Evolutionary conservation across 2,113 vertebrate genomes (phyloP), one percentile per base, ranked within the genome.

Genomic region (Caloenas nicobarica): DNA sequence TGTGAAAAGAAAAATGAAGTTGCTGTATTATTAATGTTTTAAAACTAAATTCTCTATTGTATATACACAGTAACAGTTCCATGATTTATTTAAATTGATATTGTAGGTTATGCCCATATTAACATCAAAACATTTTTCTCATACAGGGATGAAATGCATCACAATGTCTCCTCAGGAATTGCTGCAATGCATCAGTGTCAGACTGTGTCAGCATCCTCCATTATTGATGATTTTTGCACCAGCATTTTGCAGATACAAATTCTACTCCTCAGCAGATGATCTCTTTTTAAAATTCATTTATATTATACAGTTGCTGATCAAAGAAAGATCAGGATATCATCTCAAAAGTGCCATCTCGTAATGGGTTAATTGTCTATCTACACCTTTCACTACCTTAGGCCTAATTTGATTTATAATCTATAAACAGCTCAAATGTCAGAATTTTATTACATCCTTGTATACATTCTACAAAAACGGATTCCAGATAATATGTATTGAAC

Each of bases 321-420:
- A 89, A 80, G 34, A 61, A 62, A 74, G 24, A 33, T 50, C 34
- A 44, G 18, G 26, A 13, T 54, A 33, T 53, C 31, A 16, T 19
- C 33, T 85, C 54, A 69, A 38, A 73, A 38, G 40, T 77, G 65
- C 70, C 60, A 58, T 71, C 50, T 50, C 38, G 79, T 33, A 82
- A 93, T 40, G 50, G 36, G 61, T 60, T 91, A 56, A 56, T 40
- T 58, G 26, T 60, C 51, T 88, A 25, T 19, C 26, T 53, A 58
- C 81, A 62, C 76, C 11, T 85, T 51, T 51, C 54, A 60, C 40
- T 50, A 74, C 56, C 38, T 86, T 78, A 65, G 34, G 62, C 50
- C 84, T 74, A 50, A 68, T 89, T 73, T 89, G 46, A 86, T 96
- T 94, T 96, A 74, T 69, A 91, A 62, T 66, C 61, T 91, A 78